Conservation (phyloP, 2,113 vertebrate species). For the Pachycephala philippinensis region DNA sequence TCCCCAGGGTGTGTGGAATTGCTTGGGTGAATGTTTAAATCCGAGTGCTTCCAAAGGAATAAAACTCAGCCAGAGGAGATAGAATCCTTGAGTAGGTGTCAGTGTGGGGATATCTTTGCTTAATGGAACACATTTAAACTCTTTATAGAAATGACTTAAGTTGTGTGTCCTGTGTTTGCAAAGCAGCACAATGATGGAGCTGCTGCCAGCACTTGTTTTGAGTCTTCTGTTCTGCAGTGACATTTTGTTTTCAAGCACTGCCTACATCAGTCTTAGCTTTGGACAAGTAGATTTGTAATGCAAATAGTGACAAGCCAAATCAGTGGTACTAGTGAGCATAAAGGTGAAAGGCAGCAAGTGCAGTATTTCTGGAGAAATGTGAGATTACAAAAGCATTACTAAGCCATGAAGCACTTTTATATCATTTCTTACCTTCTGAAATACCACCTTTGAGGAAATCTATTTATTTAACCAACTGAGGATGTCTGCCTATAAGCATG, state of each 20-base stretch:
- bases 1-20: not conserved
- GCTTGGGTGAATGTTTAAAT: not conserved
- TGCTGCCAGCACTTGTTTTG: not conserved
- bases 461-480: not conserved
- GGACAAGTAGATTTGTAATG: not conserved
- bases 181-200: not conserved
- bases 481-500: not conserved
- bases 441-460: not conserved
- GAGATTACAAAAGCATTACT: not conserved
- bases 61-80: not conserved
- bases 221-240: not conserved
- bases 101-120: not conserved
- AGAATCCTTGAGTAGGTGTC: not conserved
- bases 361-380: not conserved
- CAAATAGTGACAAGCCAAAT: not conserved
- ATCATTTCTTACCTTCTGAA: not conserved
- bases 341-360: not conserved
- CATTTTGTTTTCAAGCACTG: not conserved
- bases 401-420: conserved; percentile 23
- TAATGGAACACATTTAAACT: not conserved
- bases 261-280: not conserved
- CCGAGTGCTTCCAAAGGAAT: not conserved
- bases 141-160: not conserved
- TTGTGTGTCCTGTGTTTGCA: not conserved
- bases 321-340: not conserved